These are phyloP conservation scores for Drosophila fulvimacula DNA, from an alignment of 2,888 invertebrate species.

Conservation along the genomic window DNA sequence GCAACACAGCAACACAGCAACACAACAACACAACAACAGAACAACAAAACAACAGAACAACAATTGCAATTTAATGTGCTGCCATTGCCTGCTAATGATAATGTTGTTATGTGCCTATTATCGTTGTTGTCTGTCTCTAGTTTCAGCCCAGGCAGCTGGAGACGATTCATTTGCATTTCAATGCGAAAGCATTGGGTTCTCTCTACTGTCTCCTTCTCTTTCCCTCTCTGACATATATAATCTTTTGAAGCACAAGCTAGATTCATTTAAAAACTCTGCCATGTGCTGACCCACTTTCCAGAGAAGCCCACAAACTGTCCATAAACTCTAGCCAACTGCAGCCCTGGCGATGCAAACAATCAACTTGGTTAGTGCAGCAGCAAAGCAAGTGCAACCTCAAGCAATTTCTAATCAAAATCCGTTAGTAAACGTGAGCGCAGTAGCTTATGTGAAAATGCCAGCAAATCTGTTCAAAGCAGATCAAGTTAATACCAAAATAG, in stretches of 20 bases:
- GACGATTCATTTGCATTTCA: conserved; percentile 64
- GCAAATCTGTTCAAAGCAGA: conserved; percentile 59
- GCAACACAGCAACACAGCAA: no score
- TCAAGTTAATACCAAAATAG: conserved; percentile 69
- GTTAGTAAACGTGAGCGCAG: conserved; percentile 34
- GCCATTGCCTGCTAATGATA: conserved; percentile 63
- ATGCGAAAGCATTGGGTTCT: conserved; percentile 9
- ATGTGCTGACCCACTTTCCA: conserved; percentile 13
- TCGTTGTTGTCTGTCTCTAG: conserved; percentile 43
- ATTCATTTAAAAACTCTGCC: conserved; percentile 1
- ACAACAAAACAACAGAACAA: conserved; percentile 27
- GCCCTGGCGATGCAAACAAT: conserved; percentile 11
- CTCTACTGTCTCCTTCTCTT: neutral
- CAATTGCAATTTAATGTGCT: conserved; percentile 68
- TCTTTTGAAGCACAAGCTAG: neutral
- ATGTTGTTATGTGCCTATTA: conserved; percentile 72
- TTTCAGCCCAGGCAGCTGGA: conserved; percentile 7
- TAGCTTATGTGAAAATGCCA: conserved; percentile 53
- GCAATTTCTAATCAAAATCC: conserved; percentile 67
- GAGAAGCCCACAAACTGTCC: neutral
- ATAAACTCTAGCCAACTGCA: conserved; percentile 6
- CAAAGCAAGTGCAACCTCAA: conserved; percentile 38
- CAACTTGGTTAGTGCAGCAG: conserved; percentile 9
- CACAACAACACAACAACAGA: neutral
- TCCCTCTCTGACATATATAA: neutral